phyloP scores from a whole-genome alignment of 2,888 invertebrate species.

The Drosophila cracens region DNA sequence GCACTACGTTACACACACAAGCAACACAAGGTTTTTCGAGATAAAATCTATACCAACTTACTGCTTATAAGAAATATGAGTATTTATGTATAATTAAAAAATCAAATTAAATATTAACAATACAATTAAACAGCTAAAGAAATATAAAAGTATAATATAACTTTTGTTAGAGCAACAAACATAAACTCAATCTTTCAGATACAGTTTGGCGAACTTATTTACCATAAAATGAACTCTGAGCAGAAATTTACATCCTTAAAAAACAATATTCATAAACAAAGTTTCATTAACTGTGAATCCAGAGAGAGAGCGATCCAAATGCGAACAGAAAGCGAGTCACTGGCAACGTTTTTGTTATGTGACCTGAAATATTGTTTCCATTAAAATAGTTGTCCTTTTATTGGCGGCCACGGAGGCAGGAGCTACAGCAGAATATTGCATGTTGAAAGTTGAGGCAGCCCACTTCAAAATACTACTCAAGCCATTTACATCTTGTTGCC shows the following conservation, averaged over 20 bases:
- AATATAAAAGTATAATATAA: background rate
- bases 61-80: background rate
- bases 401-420: slow-evolving; percentile 23
- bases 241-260: slow-evolving; percentile 68
- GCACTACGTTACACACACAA: background rate
- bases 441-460: slow-evolving; percentile 36
- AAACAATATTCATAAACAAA: slow-evolving; percentile 78
- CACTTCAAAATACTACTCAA: slow-evolving; percentile 55
- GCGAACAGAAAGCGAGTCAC: slow-evolving; percentile 2
- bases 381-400: slow-evolving; percentile 67
- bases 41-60: background rate
- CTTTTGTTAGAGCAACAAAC: background rate
- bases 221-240: slow-evolving; percentile 13
- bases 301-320: slow-evolving; percentile 6
- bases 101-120: background rate
- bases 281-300: slow-evolving; percentile 69
- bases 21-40: too few relatives aligned
- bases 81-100: background rate
- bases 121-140: background rate
- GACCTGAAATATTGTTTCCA: slow-evolving; percentile 69
- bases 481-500: slow-evolving; percentile 4
- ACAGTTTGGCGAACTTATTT: background rate
- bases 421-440: slow-evolving; percentile 21
- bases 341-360: slow-evolving; percentile 17
- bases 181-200: background rate